Conservation (phyloP, 2,797 vertebrate genomes). For the Oreortyx pictus region DNA sequence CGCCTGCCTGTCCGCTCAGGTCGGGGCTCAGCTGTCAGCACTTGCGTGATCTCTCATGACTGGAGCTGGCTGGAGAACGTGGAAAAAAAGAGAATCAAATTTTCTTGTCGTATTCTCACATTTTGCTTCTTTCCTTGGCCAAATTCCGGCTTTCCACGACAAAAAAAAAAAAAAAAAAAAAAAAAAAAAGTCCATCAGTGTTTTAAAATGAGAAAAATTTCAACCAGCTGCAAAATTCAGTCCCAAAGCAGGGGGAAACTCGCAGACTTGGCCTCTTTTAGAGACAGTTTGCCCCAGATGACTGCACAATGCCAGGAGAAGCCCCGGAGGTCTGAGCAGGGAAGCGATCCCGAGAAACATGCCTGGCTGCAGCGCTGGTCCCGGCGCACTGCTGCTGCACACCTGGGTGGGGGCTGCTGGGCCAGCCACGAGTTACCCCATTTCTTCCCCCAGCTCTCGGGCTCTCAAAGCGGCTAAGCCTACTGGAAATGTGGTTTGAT, state of each 20-base stretch:
- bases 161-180: neutral
- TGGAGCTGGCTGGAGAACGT: neutral
- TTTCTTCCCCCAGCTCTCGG: neutral
- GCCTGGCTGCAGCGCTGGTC: fast-evolving
- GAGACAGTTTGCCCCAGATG: neutral
- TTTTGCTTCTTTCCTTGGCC: slow-evolving; percentile 31
- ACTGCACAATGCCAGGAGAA: neutral
- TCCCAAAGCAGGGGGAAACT: slow-evolving; percentile 3
- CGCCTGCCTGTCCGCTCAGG: neutral
- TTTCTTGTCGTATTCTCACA: slow-evolving; percentile 26
- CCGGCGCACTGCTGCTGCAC: fast-evolving
- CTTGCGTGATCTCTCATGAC: neutral
- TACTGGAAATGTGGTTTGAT: neutral
- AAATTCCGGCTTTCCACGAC: slow-evolving; percentile 4
- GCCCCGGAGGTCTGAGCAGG: neutral
- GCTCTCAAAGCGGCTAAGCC: neutral
- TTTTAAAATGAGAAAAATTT: slow-evolving; percentile 60
- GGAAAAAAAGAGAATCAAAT: neutral
- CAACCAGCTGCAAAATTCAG: slow-evolving; percentile 56
- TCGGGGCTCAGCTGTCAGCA: neutral
- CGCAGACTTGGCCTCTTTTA: neutral
- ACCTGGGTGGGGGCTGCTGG: neutral
- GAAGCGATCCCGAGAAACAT: fast-evolving
- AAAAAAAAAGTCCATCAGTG: neutral
- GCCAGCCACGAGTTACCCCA: neutral